Evolutionary conservation across 2,888 invertebrate genomes (phyloP).

Genomic region (Tinea trinotella): DNA sequence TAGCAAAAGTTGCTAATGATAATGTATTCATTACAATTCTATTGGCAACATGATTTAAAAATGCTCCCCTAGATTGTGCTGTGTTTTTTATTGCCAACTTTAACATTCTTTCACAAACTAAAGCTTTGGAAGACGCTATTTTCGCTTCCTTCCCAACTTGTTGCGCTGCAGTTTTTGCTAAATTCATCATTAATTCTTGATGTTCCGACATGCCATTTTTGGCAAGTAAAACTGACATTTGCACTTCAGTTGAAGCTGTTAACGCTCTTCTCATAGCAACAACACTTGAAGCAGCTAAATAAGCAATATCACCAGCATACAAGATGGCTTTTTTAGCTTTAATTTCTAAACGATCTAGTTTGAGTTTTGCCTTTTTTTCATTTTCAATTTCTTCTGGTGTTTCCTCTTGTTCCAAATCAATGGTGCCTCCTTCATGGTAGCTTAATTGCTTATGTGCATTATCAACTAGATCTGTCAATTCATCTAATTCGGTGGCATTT

Average conservation of each 20-base stretch:
- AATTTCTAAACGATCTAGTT: slow-evolving; percentile 50
- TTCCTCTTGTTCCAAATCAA: slow-evolving; percentile 55
- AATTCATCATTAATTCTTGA: slow-evolving; percentile 64
- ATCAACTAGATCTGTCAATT: slow-evolving; percentile 49
- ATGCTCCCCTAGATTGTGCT: slow-evolving; percentile 57
- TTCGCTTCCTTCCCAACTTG: slow-evolving; percentile 66
- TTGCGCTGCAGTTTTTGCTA: slow-evolving; percentile 63
- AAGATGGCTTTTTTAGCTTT: slow-evolving; percentile 64
- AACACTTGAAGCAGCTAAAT: slow-evolving; percentile 60
- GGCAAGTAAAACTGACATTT: slow-evolving; percentile 60
- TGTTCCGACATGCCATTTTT: slow-evolving; percentile 62
- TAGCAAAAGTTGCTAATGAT: slow-evolving; percentile 55
- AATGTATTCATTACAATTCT: slow-evolving; percentile 62
- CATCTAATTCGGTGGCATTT: slow-evolving; percentile 45
- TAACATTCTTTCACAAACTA: slow-evolving; percentile 55
- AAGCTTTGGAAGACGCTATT: slow-evolving; percentile 55
- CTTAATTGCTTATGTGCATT: slow-evolving; percentile 41
- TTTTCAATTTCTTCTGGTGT: slow-evolving; percentile 43
- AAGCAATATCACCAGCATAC: slow-evolving; percentile 64
- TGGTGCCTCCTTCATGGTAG: slow-evolving; percentile 51
- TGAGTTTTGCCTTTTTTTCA: slow-evolving; percentile 50
- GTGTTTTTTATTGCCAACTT: slow-evolving; percentile 61
- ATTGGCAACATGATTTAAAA: slow-evolving; percentile 59
- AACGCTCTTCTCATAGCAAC: slow-evolving; percentile 60
- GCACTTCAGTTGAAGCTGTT: slow-evolving; percentile 62